Percentiles rank a stretch among this genome's conserved stretches.
Conservation (phyloP, 1,140 invertebrate genomes). For the Tetragnatha versicolor region DNA sequence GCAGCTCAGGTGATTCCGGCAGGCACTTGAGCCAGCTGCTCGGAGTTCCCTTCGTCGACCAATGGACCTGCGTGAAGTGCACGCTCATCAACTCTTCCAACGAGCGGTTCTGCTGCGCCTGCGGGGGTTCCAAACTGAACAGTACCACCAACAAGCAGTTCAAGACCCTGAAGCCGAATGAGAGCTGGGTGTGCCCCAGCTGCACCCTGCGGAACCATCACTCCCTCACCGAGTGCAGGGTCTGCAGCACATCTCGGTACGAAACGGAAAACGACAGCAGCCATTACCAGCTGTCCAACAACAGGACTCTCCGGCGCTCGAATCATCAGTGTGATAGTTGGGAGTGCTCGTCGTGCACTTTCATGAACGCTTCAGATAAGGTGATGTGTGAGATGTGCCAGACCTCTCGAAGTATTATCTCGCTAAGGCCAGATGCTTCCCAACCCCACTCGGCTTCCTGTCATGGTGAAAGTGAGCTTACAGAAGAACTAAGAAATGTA, state of each 20-base stretch:
- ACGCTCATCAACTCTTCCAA: constrained; percentile 79
- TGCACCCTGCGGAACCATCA: constrained; percentile 87
- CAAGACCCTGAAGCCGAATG: constrained; percentile 67
- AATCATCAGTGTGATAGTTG: constrained; percentile 56
- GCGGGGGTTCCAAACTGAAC: constrained; percentile 79
- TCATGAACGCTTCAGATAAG: constrained; percentile 58
- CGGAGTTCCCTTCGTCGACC: constrained; percentile 57
- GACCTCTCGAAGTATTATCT: constrained; percentile 66
- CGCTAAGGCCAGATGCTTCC: constrained; percentile 55
- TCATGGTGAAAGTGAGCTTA: constrained; percentile 77
- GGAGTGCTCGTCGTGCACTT: constrained; percentile 63
- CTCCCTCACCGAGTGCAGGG: constrained; percentile 75
- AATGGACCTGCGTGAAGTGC: constrained; percentile 87
- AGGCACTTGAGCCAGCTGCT: constrained; percentile 19
- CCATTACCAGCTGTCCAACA: constrained; percentile 9
- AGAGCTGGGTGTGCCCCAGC: constrained; percentile 77
- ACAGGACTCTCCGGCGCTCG: neutral
- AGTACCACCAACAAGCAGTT: constrained; percentile 63
- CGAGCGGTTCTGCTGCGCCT: constrained; percentile 78
- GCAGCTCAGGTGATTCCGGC: constrained; percentile 8
- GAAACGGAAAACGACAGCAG: constrained; percentile 49
- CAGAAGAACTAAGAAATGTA: constrained; percentile 80
- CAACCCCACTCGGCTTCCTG: constrained; percentile 62
- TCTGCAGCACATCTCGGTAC: constrained; percentile 68
- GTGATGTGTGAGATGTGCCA: constrained; percentile 82